Evolutionary conservation across 2,113 vertebrate species (phyloP).

Genomic region (Cyprinus carpio): DNA sequence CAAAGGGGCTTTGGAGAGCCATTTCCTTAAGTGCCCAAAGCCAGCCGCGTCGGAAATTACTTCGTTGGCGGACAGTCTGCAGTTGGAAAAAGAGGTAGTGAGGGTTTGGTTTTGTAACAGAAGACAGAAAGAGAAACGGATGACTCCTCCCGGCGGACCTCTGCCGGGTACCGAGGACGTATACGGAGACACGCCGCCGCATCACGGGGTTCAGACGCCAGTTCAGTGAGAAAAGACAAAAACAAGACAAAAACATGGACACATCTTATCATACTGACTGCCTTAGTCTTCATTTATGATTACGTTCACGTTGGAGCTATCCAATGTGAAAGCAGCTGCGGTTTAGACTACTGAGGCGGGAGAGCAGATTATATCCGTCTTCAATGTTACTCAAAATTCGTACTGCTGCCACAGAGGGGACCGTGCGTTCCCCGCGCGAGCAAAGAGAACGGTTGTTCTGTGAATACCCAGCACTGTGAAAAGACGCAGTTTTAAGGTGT

Average conservation of each 20-base stretch:
- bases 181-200: slow-evolving; percentile 97
- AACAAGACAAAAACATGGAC: slow-evolving; percentile 66
- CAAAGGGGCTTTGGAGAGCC: slow-evolving; percentile 98
- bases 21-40: slow-evolving; percentile 99
- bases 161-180: slow-evolving; percentile 96
- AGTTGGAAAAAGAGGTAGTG: slow-evolving; percentile 99
- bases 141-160: slow-evolving; percentile 97
- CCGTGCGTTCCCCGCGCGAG: slow-evolving; percentile 57
- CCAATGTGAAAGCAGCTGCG: slow-evolving; percentile 84
- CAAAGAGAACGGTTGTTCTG: slow-evolving; percentile 69
- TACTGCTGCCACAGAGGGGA: slow-evolving; percentile 67
- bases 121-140: slow-evolving; percentile 99
- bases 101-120: slow-evolving; percentile 99
- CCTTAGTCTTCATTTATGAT: slow-evolving; percentile 72
- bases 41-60: slow-evolving; percentile 98
- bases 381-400: slow-evolving; percentile 69
- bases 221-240: slow-evolving; percentile 81
- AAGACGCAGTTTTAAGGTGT: slow-evolving; percentile 85
- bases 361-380: slow-evolving; percentile 77
- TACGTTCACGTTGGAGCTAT: slow-evolving; percentile 79
- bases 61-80: slow-evolving; percentile 95
- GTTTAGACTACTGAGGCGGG: slow-evolving; percentile 84
- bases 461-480: slow-evolving; percentile 85
- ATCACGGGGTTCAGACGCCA: slow-evolving; percentile 96
- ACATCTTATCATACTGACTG: slow-evolving; percentile 66